Conservation (phyloP, 2,113 vertebrate species). For the Strix uralensis region DNA sequence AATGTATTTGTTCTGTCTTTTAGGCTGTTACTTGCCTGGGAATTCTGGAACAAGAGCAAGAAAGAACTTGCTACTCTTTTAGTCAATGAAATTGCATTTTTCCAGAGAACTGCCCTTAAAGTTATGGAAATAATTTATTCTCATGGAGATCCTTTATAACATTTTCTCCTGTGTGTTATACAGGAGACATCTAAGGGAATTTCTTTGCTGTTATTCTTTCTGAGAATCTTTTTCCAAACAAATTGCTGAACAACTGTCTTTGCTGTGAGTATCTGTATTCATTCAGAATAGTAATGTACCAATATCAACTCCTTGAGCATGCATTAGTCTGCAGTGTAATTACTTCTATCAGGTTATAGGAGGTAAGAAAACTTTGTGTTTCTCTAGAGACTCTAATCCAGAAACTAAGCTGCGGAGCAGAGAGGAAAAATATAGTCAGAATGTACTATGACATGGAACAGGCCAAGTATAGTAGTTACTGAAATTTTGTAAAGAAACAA, state of each 20-base stretch:
- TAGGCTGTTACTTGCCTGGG: background rate
- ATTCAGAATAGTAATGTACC: background rate
- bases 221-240: background rate
- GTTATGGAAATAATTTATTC: background rate
- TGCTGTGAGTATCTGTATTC: background rate
- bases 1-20: background rate
- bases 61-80: background rate
- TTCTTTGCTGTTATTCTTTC: background rate
- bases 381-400: background rate
- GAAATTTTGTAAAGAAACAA: background rate
- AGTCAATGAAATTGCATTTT: background rate
- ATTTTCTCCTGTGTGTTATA: background rate
- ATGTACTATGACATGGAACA: background rate
- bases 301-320: accelerated
- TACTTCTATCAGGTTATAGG: background rate
- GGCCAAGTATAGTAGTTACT: background rate
- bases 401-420: background rate
- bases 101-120: background rate
- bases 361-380: background rate
- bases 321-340: background rate
- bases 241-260: background rate
- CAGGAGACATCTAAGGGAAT: background rate
- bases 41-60: background rate
- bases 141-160: background rate
- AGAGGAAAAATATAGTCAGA: background rate